Base-by-base conservation (phyloP, 2,888 invertebrate species). In the Lysandra coridon region DNA sequence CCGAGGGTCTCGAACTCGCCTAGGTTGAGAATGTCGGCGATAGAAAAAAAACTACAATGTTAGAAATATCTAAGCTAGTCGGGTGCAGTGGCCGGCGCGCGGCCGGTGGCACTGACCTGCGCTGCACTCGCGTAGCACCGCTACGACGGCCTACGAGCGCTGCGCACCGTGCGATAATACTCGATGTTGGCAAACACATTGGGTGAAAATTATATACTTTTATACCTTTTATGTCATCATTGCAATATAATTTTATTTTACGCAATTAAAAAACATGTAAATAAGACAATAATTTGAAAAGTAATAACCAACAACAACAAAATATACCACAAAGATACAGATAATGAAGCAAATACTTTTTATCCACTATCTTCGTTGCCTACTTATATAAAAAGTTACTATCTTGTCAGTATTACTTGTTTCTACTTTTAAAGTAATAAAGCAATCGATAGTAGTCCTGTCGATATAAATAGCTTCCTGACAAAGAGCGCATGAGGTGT, bases 61-160 rank as follows among this genome's bases (percentile, higher is more conserved):
- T 92, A 93, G 93, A 93, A 90, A 90, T 91, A 92, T 93, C 92
- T 93, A 93, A 92, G 92, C 90, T 88, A 90, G 91, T 88, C 84
- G 93, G 87, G 94, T 92, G 93, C 93, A 94, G 87, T 93, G 94
- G 88, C 94, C 93, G 90, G 79, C 84, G 85, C 88, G 92, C 91
- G 90, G 80, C 84, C 85, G 88, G 92, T 91, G 94, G 90, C 94
- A 93, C 87, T 94, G 94, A 94, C 94, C 93, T 84, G 91, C 85
- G 84, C 83, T 82, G 80, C 84, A 83, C 80, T 81, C 83, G 85
- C 83, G 92, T 92, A 92, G 92, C 89, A 80, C 81, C 80, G 87
- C 90, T 90, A 90, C 90, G 88, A 83, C 79, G 79, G 81, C 88
- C 92, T 92, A 92, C 92, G 91, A 85, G 81, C 80, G 37, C 78